These are phyloP conservation scores for Noctua comes DNA, from an alignment of 2,888 invertebrate genomes.

Conservation along the genomic window DNA sequence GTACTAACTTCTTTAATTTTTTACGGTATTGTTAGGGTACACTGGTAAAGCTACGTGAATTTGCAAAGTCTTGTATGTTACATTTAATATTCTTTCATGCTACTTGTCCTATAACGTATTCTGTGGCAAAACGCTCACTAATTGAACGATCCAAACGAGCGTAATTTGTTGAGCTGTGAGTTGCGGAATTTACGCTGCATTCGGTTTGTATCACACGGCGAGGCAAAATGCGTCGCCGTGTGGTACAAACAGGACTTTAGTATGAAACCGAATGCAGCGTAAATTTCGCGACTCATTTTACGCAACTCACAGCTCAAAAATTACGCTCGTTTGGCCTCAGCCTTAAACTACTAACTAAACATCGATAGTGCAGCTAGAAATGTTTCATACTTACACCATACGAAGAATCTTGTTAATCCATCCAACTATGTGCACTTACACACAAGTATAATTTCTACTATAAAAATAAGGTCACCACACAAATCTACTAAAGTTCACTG, in stretches of 20 bases:
- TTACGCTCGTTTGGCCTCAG: too few species aligned
- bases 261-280: too few species aligned
- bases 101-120: too few species aligned
- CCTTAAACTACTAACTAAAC: not conserved
- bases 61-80: not conserved
- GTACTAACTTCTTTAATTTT: not conserved
- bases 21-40: not conserved
- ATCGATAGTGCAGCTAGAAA: not conserved
- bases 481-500: slow-evolving; percentile 2
- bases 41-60: not conserved
- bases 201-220: too few species aligned
- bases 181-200: too few species aligned
- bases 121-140: not conserved
- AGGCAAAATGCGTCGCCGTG: too few species aligned
- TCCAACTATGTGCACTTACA: slow-evolving; percentile 11
- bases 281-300: too few species aligned
- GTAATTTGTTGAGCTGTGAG: too few species aligned
- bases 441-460: not conserved
- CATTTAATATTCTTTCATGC: not conserved
- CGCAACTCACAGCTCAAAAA: too few species aligned
- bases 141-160: not conserved
- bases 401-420: not conserved
- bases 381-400: slow-evolving; percentile 28
- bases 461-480: slow-evolving; percentile 6
- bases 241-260: too few species aligned